Conservation (phyloP, 2,888 invertebrate species). For the Ephialtes manifestator region DNA sequence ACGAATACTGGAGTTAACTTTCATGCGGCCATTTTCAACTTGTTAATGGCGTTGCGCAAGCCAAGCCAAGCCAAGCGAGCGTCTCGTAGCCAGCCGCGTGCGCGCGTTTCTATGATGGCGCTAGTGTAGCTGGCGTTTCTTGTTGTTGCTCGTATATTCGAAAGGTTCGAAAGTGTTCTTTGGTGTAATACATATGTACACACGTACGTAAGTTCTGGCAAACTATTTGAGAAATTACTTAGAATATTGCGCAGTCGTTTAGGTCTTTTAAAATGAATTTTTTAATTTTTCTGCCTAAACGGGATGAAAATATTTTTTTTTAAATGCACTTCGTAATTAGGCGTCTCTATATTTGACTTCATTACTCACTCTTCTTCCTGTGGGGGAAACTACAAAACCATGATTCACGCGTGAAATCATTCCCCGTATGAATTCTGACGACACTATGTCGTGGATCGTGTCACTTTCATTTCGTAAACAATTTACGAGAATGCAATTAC, state of each 20-base stretch:
- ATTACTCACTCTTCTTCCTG: slow-evolving; percentile 30
- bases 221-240: neutral
- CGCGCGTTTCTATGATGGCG: slow-evolving; percentile 38
- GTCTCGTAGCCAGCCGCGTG: neutral
- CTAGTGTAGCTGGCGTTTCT: slow-evolving; percentile 28
- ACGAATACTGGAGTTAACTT: slow-evolving; percentile 72
- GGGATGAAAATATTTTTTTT: neutral
- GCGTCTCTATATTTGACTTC: slow-evolving; percentile 30
- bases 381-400: neutral
- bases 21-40: slow-evolving; percentile 83
- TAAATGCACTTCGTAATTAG: neutral
- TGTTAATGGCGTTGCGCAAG: slow-evolving; percentile 58
- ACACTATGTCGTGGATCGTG: slow-evolving; percentile 3
- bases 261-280: too few relatives aligned
- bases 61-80: neutral
- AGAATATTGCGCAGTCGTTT: neutral
- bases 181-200: neutral
- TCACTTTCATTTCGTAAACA: slow-evolving; percentile 8
- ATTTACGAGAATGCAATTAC: slow-evolving; percentile 12
- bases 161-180: slow-evolving; percentile 45
- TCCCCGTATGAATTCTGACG: slow-evolving; percentile 54
- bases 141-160: slow-evolving; percentile 47
- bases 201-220: too few relatives aligned
- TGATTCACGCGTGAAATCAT: slow-evolving; percentile 51
- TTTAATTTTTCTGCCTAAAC: neutral